Evolutionary conservation across 2,113 vertebrate genomes (phyloP), one percentile per base, ranked within the genome.

Genomic region (Thomomys bottae): DNA sequence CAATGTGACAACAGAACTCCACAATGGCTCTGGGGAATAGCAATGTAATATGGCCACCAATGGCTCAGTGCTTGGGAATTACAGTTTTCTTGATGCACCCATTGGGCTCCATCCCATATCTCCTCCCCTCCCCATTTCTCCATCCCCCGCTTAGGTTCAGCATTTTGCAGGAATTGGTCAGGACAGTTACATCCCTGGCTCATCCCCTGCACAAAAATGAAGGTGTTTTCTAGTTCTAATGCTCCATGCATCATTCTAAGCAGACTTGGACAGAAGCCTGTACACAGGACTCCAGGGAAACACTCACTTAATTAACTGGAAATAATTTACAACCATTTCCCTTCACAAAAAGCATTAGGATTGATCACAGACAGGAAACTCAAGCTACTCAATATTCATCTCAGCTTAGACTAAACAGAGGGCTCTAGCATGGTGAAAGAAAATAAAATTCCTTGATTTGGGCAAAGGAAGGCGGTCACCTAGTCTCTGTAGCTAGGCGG

Each of bases 291-390:
- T 94, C 92, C 57, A 84, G 17, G 78, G 95, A 96, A 93, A 93
- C 63, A 85, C 57, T 96, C 95, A 95, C 95, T 96, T 96, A 95
- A 95, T 96, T 95, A 95, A 92, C 88, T 63, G 71, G 34, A 79
- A 94, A 94, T 95, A 88, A 94, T 90, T 95, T 94, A 93, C 75
- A 93, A 83, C 45, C 83, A 94, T 92, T 95, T 95, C 94, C 95
- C 89, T 95, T 96, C 87, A 70, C 77, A 95, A 94, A 96, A 94
- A 77, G 77, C 91, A 95, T 95, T 95, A 95, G 94, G 95, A 96
- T 93, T 95, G 94, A 96, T 95, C 95, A 95, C 8, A 86, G 80
- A 75, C 88, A 95, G 95, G 96, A 96, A 96, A 95, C 70, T 63
- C 85, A 78, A 83, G n/a, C 72, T 90, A 64, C 28, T 84, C 73